Percentiles rank a stretch among this genome's conserved stretches.
Conservation (phyloP, 2,888 invertebrate species). For the Portevinia maculata region DNA sequence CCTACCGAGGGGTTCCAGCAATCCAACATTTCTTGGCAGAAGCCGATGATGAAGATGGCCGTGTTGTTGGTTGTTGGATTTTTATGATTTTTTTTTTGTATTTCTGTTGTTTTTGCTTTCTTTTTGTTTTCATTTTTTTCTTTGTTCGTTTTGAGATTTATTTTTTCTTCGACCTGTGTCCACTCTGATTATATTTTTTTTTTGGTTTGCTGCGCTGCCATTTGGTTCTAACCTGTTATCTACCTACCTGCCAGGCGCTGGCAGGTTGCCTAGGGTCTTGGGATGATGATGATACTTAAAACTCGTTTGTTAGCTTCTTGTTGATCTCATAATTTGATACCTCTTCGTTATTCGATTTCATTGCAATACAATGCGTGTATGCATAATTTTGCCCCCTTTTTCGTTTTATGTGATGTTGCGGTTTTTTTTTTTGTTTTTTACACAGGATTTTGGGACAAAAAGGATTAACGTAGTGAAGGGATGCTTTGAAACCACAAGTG, state of each 20-base stretch:
- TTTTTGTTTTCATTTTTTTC: conserved; percentile 33
- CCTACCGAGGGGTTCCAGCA: conserved; percentile 43
- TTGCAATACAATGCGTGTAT: conserved; percentile 50
- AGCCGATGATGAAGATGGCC: conserved; percentile 25
- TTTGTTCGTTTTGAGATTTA: conserved; percentile 46
- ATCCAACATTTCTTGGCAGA: conserved; percentile 28
- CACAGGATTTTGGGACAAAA: conserved; percentile 12
- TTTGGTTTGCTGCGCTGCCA: conserved; percentile 48
- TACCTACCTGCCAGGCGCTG: conserved; percentile 73
- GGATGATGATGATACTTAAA: conserved; percentile 74
- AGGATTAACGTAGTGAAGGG: conserved; percentile 36
- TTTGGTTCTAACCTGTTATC: conserved; percentile 71
- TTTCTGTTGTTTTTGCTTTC: conserved; percentile 42
- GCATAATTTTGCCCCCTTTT: conserved; percentile 59
- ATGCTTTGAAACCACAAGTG: conserved; percentile 48
- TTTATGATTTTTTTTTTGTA: conserved; percentile 46
- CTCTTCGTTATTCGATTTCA: conserved; percentile 71
- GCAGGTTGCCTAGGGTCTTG: conserved; percentile 67
- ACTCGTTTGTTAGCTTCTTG: conserved; percentile 75
- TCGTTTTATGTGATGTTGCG: conserved; percentile 35
- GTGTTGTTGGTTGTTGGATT: no score
- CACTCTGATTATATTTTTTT: conserved; percentile 59
- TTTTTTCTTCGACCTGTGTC: conserved; percentile 53
- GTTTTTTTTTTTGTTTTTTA: conserved; percentile 32
- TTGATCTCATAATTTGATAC: conserved; percentile 75